Evolutionary conservation across 2,888 invertebrate genomes (phyloP).

Genomic region (Macaria liturata): DNA sequence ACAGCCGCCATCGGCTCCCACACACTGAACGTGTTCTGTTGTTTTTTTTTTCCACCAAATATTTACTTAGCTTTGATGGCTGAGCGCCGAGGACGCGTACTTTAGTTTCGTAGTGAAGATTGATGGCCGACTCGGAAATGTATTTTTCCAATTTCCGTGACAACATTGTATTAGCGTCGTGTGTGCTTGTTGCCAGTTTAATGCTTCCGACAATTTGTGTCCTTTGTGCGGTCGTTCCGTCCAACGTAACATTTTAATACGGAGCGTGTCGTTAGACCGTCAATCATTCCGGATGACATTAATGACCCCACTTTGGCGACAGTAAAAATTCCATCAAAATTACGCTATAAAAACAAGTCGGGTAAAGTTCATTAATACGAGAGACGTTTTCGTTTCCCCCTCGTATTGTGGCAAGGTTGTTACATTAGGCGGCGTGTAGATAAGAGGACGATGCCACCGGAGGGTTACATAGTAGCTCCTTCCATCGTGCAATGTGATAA

Average conservation of each 20-base stretch:
- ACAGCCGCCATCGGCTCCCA: conserved; percentile 44
- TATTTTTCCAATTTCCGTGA: conserved; percentile 29
- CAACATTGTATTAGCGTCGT: conserved; percentile 20
- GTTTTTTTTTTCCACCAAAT: conserved; percentile 41
- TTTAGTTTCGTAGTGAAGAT: conserved; percentile 24
- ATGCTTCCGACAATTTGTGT: conserved; percentile 18
- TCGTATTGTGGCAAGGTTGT: conserved; percentile 49
- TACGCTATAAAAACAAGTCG: conserved; percentile 56
- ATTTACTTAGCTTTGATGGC: conserved; percentile 39
- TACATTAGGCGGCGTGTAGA: conserved; percentile 51
- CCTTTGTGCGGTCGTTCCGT: conserved; percentile 22
- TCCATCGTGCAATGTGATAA: conserved; percentile 49
- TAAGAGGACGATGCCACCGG: conserved; percentile 44
- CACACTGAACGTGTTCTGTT: conserved; percentile 20
- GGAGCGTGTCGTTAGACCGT: conserved; percentile 35
- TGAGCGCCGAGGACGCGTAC: conserved; percentile 15
- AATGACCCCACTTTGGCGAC: conserved; percentile 57
- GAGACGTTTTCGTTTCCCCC: conserved; percentile 55
- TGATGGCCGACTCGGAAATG: conserved; percentile 24
- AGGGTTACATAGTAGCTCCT: conserved; percentile 44
- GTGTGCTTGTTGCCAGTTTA: conserved; percentile 3
- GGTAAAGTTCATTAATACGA: conserved; percentile 61
- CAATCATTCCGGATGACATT: conserved; percentile 51
- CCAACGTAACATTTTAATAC: conserved; percentile 40
- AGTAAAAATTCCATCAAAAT: conserved; percentile 60